phyloP scores from a whole-genome alignment of 2,797 vertebrate genomes.

The Microchirus variegatus region DNA sequence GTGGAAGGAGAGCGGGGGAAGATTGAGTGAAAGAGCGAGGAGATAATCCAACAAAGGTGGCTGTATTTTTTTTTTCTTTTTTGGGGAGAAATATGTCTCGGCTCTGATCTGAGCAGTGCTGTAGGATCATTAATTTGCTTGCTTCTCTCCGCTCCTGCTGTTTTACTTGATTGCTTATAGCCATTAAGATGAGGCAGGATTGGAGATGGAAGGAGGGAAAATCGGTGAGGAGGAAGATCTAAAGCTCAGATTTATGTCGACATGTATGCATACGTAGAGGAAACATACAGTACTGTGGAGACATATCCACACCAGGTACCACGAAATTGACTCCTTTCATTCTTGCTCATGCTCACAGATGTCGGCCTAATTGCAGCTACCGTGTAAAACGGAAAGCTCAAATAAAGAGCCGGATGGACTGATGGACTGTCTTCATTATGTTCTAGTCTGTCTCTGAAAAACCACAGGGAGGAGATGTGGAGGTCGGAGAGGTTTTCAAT shows the following conservation, averaged over 20 bases:
- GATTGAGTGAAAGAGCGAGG: constrained; percentile 14
- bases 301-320: constrained; percentile 15
- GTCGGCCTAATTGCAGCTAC: constrained; percentile 26
- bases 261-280: constrained; percentile 17
- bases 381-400: constrained; percentile 44
- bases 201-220: constrained; percentile 16
- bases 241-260: constrained; percentile 43
- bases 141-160: constrained; percentile 33
- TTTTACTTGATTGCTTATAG: constrained; percentile 57
- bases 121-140: constrained; percentile 60
- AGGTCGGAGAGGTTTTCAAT: constrained; percentile 63
- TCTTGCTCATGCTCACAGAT: constrained; percentile 18
- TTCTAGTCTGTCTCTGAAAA: constrained; percentile 42
- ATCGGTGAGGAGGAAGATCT: constrained; percentile 1
- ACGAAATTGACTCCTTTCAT: constrained; percentile 44
- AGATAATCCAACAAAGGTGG: constrained; percentile 47
- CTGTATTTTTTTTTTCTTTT: constrained; percentile 16
- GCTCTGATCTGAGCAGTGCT: constrained; percentile 46
- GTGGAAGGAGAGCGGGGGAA: constrained; percentile 4
- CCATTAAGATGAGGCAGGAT: constrained; percentile 46
- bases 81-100: constrained; percentile 31
- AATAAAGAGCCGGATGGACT: constrained; percentile 62
- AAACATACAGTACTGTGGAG: constrained; percentile 11
- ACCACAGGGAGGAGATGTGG: constrained; percentile 51
- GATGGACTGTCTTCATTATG: constrained; percentile 72